Evolutionary conservation across 2,113 vertebrate species (phyloP).

Genomic region (Megalops atlanticus): DNA sequence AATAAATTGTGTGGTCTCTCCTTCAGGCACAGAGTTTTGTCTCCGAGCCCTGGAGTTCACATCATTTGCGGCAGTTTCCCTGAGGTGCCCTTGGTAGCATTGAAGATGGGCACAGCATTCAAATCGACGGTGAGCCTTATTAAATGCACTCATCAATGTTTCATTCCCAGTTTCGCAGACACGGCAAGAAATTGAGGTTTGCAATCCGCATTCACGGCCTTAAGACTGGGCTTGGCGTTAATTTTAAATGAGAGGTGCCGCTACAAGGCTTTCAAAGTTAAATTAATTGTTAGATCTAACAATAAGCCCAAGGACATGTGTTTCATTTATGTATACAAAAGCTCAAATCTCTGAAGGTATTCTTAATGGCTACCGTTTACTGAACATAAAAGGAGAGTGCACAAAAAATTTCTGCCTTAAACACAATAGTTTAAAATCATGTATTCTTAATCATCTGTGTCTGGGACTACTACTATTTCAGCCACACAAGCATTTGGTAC

Average conservation of each 20-base stretch:
- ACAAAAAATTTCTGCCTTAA: neutral
- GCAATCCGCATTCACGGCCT: neutral
- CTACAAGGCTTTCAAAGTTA: neutral
- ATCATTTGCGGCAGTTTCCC: neutral
- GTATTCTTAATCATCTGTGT: neutral
- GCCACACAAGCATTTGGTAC: neutral
- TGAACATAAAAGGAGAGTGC: neutral
- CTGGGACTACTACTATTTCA: neutral
- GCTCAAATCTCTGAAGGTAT: constrained; percentile 12
- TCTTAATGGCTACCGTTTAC: constrained; percentile 20
- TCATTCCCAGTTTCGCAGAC: constrained; percentile 19
- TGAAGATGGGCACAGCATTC: too few species aligned
- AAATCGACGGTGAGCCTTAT: neutral
- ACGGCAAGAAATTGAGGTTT: neutral
- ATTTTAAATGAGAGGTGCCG: constrained; percentile 7
- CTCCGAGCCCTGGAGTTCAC: neutral
- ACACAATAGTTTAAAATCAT: neutral
- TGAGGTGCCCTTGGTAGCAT: too few species aligned
- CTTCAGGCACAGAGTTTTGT: too few species aligned
- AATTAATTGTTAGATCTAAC: constrained; percentile 24
- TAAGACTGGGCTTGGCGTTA: neutral
- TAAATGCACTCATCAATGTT: constrained; percentile 28
- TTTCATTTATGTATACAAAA: constrained; percentile 22
- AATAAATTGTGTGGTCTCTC: too few species aligned
- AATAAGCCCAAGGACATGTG: constrained; percentile 17